Base-by-base conservation (phyloP, 1,140 invertebrate genomes). In the Eriosoma lanigerum region DNA sequence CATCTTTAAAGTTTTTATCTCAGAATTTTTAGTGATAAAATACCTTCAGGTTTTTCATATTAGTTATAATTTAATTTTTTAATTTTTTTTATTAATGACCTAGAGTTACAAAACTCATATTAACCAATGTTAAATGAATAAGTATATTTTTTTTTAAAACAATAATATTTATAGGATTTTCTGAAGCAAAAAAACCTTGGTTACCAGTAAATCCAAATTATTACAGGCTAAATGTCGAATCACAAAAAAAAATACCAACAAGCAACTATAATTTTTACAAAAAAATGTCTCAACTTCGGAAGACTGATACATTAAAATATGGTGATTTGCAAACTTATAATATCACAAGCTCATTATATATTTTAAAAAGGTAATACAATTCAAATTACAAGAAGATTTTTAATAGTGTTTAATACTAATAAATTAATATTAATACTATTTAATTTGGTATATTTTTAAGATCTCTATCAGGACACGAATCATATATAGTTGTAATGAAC, bases 131-230 rank as follows among this genome's bases (percentile, higher is more conserved):
- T n/a, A n/a, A n/a, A n/a, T n/a, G n/a, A n/a, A n/a, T n/a, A n/a
- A n/a, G n/a, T n/a, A n/a, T n/a, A n/a, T n/a, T n/a, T n/a, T n/a
- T n/a, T n/a, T n/a, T n/a, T n/a, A n/a, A n/a, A 4, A 38, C 32
- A 38, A 4, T 38, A 38, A n/a, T n/a, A n/a, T 44, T 46, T 12
- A 44, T 13, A 73, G 48, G 48, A n/a, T 75, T 54, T 5, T 29
- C 72, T 0, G 54, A 75, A 52, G 26, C 2, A 3, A 50, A 44
- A 15, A 87, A 83, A 2, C 90, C 92, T 0, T 94, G 93, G 91
- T 84, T 94, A n/a, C 92, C 92, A 3, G 84, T 92, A 1, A 87
- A 89, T 82, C 82, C 86, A 1, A 86, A 90, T 82, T 91, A 89
- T 82, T 73, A 81, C 17, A 83, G 83, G 0, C 82, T 86, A 32